Evolutionary conservation across 2,113 vertebrate species (phyloP), one percentile per base, ranked within the genome.

Genomic region (Psilopsiagon aurifrons): DNA sequence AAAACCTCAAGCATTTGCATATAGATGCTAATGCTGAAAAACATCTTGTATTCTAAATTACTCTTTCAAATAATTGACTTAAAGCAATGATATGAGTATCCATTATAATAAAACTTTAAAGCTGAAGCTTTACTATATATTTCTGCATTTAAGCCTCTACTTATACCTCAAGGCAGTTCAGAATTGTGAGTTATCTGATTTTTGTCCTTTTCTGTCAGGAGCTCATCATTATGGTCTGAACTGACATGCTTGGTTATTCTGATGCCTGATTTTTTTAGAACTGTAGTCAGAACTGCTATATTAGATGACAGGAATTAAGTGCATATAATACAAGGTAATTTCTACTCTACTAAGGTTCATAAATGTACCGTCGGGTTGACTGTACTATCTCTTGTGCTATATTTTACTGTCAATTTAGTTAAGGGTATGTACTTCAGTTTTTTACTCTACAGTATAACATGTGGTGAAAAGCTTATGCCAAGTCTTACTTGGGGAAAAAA

Each of bases 261-360:
- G 49, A 70, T 37, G 69, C 17, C 68, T 93, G 64, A 49, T 94
- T 73, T 74, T 71, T 46, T 51, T 43, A 55, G 69, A 51, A 59
- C 74, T 82, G 22, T 81, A 91, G 52, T 87, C 57, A 82, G 63
- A 94, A 80, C 82, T 86, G 52, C 83, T 91, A 11, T 83, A 33
- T 74, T 90, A 39, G 10, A 85, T 59, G 83, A 84, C 39, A 78
- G 43, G 88, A 96, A 84, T 88, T 90, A 91, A 88, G 63, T 88
- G 23, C 70, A 39, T 39, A 39, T 39, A 39, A 39, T 60, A 46
- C 41, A 71, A 44, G 39, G 33, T 71, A 78, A 89, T 71, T 86
- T 33, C 22, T 62, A 18, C 52, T 68, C 57, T 55, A 4, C 1
- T 9, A 71, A 68, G 28, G 39, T 71, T 81, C 43, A 27, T 55